Percentiles rank a stretch among this genome's conserved stretches.
Conservation (phyloP, 2,797 vertebrate genomes). For the Hypotaenidia philippensis region DNA sequence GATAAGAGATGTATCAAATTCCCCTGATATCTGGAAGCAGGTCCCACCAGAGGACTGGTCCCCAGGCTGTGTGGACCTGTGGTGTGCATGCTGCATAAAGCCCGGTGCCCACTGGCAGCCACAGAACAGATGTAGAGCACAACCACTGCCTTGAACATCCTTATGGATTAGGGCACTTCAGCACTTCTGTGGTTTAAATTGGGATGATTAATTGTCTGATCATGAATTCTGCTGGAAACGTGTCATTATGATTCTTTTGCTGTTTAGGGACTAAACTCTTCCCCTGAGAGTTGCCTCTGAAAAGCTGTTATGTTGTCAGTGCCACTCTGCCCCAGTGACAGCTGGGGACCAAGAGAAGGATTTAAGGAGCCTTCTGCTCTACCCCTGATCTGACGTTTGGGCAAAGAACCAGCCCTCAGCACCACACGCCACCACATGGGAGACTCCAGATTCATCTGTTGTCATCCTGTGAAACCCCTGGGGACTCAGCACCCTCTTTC, state of each 20-base stretch:
- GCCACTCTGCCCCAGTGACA: neutral
- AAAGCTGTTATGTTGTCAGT: neutral
- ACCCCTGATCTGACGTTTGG: neutral
- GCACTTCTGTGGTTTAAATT: neutral
- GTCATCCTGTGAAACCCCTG: neutral
- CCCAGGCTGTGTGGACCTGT: neutral
- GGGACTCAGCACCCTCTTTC: neutral
- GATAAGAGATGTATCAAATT: neutral
- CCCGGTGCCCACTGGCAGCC: fast-evolving
- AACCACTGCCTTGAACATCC: neutral
- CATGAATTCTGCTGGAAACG: neutral
- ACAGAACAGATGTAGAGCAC: neutral
- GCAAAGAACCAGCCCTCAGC: neutral
- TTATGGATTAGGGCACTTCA: neutral
- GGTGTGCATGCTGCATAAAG: neutral
- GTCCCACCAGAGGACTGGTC: neutral
- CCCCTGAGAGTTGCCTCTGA: neutral
- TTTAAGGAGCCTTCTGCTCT: neutral
- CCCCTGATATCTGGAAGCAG: neutral
- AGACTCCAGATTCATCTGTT: neutral
- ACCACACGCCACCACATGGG: neutral
- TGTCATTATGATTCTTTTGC: neutral
- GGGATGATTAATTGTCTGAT: neutral
- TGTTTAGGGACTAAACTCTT: neutral
- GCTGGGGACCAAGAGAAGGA: neutral